Evolutionary conservation across 2,797 vertebrate species (phyloP), one percentile per base, ranked within the genome.

Genomic region (Xenentodon cancila): DNA sequence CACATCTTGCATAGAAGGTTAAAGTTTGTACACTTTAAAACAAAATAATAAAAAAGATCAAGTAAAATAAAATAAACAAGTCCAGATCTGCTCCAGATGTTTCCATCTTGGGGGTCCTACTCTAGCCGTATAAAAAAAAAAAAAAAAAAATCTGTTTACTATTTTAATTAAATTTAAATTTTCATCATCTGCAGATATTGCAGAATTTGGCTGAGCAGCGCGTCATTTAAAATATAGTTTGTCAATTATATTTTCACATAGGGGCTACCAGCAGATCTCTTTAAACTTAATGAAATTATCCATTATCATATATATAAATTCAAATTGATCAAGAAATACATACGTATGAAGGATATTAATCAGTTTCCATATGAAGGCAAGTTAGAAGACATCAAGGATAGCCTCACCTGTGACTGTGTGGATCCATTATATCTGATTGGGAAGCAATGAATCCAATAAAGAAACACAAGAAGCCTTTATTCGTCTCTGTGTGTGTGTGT

Each of bases 341-440:
- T 2, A 40, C 6, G 17, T 43, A 4, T 34, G 44, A 47, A 47
- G 73, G 75, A 78, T 75, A 80, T 47, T 47, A 49, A 92, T 88
- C 87, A 85, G 81, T 85, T 90, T 92, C 91, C 84, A 84, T 86
- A 83, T 85, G 82, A 89, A 83, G 87, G 88, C 88, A 86, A 0
- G 87, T 90, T 85, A 87, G 7, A 9, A 87, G 7, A 6, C 34
- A 87, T 92, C 92, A 92, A 77, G 84, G 88, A 88, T 81, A 88
- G 88, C 86, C 87, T 92, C 79, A 67, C 82, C 90, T 92, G 89
- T 88, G 86, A 85, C 83, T 92, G 84, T 83, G 66, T 80, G 84
- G 88, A 93, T 92, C 84, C 71, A 68, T 75, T 79, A 61, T 63
- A 75, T 59, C 42, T 48, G 30, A 61, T 45, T 34, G 25, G 57